phyloP scores from a whole-genome alignment of 2,797 vertebrate species.

The Sibirionetta formosa region DNA sequence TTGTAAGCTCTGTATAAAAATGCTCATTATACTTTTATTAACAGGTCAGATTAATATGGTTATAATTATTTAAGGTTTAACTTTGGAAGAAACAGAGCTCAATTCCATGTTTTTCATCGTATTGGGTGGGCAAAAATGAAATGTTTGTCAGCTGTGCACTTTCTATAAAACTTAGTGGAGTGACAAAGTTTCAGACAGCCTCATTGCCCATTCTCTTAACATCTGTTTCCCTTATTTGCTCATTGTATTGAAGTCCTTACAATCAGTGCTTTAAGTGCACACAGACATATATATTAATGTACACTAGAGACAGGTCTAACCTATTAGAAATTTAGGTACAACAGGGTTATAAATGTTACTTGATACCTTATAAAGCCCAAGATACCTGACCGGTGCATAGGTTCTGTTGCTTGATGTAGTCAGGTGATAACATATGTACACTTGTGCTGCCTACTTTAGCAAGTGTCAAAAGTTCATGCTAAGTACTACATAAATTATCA shows the following conservation, averaged over 20 bases:
- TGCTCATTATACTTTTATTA: fast-evolving
- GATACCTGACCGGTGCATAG: slow-evolving; percentile 69
- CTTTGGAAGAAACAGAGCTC: neutral
- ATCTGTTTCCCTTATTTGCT: slow-evolving; percentile 67
- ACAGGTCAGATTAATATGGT: neutral
- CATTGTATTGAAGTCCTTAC: slow-evolving; percentile 57
- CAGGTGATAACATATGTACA: slow-evolving; percentile 83
- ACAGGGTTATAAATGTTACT: slow-evolving; percentile 78
- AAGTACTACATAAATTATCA: slow-evolving; percentile 89
- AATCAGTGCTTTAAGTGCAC: slow-evolving; percentile 56
- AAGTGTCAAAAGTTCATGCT: slow-evolving; percentile 84
- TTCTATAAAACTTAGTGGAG: neutral
- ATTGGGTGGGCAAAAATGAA: neutral
- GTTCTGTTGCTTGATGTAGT: slow-evolving; percentile 77
- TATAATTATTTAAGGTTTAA: neutral
- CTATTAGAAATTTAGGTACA: slow-evolving; percentile 74
- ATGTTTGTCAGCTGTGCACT: neutral
- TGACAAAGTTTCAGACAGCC: neutral
- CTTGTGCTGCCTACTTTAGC: slow-evolving; percentile 76
- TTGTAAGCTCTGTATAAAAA: neutral
- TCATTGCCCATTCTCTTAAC: slow-evolving; percentile 12
- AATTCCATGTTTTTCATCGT: neutral
- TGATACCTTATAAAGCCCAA: slow-evolving; percentile 81
- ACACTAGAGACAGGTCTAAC: slow-evolving; percentile 68
- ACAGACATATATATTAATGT: slow-evolving; percentile 60